Evolutionary conservation across 1,140 invertebrate species (phyloP).

Genomic region (Littorina saxatilis): DNA sequence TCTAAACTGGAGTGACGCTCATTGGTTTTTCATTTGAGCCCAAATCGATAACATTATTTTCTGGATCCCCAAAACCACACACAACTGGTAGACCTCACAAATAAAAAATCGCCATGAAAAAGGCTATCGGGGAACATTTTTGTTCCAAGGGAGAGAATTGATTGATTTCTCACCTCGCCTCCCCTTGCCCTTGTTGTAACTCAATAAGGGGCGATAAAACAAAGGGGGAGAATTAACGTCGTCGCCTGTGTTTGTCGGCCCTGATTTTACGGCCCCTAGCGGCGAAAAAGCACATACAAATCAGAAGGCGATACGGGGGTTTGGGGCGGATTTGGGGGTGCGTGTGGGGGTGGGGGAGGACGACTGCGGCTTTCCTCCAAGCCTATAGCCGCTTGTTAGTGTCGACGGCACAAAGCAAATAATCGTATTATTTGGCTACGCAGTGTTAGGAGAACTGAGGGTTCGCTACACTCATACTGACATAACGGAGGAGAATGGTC

Average conservation of each 20-base stretch:
- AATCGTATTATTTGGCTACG: background rate
- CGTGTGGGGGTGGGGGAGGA: background rate
- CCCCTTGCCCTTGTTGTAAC: slow-evolving; percentile 2
- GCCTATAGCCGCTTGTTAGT: slow-evolving; percentile 7
- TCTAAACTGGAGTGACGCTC: too few species aligned
- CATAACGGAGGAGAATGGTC: too few species aligned
- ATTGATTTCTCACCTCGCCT: slow-evolving; percentile 28
- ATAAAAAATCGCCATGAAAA: too few species aligned
- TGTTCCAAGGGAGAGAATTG: slow-evolving; percentile 8
- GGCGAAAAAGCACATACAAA: slow-evolving; percentile 31
- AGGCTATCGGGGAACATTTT: too few species aligned
- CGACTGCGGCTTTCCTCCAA: background rate
- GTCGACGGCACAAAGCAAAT: slow-evolving; percentile 8
- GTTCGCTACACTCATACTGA: background rate
- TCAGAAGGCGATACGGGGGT: background rate
- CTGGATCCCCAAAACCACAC: too few species aligned
- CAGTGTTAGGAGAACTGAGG: background rate
- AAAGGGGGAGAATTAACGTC: slow-evolving; percentile 37
- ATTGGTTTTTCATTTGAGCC: too few species aligned
- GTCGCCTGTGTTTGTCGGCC: slow-evolving; percentile 29
- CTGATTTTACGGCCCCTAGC: slow-evolving; percentile 27
- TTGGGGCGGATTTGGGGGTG: too few species aligned
- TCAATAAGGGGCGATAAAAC: slow-evolving; percentile 31
- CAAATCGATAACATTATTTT: too few species aligned
- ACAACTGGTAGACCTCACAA: too few species aligned